Evolutionary conservation across 1,140 invertebrate species (phyloP).

Genomic region (Tenebrio molitor): DNA sequence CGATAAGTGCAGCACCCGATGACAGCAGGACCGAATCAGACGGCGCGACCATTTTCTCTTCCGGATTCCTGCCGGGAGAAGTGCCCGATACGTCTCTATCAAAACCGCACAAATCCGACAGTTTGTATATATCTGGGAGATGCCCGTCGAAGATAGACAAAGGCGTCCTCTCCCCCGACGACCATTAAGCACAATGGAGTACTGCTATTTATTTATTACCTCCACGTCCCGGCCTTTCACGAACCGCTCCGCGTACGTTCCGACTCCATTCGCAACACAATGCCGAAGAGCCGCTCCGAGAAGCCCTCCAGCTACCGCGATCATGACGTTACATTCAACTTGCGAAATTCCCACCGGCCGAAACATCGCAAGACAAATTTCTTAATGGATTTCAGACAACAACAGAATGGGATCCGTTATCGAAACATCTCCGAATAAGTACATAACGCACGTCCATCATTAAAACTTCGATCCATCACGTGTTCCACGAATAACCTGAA

Average conservation of each 20-base stretch:
- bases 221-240: conserved; percentile 44
- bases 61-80: conserved; percentile 48
- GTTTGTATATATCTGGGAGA: conserved; percentile 56
- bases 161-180: conserved; percentile 48
- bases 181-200: conserved; percentile 54
- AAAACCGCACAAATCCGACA: conserved; percentile 58
- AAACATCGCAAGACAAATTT: conserved; percentile 28
- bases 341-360: conserved; percentile 9
- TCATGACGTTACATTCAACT: conserved; percentile 23
- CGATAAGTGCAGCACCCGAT: conserved; percentile 53
- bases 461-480: conserved; percentile 24
- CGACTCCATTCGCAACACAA: conserved; percentile 22
- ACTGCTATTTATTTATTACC: conserved; percentile 57
- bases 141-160: conserved; percentile 56
- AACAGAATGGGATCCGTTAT: conserved; percentile 19
- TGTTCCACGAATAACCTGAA: conserved; percentile 10
- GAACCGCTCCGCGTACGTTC: conserved; percentile 2
- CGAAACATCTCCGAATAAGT: conserved; percentile 27
- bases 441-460: conserved; percentile 25
- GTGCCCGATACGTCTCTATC: conserved; percentile 57
- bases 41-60: conserved; percentile 29
- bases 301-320: conserved; percentile 16
- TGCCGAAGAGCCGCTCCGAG: conserved; percentile 13
- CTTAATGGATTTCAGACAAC: conserved; percentile 30
- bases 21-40: conserved; percentile 5